Base-by-base conservation (phyloP, 2,113 vertebrate species). In the Anoura caudifer region DNA sequence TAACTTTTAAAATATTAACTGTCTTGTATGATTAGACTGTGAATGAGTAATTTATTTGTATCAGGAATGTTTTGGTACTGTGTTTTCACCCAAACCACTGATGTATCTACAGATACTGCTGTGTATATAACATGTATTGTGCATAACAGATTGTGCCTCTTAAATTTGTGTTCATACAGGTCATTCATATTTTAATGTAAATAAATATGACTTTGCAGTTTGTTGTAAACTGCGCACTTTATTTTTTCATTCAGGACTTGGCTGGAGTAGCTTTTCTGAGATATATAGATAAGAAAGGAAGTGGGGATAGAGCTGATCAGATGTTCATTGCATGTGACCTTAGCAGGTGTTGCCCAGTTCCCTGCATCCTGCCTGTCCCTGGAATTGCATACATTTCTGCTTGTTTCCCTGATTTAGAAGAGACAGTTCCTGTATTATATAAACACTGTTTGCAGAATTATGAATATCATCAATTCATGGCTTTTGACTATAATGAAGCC, bases 41-140 rank as follows among this genome's bases (percentile, higher is more conserved):
- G 86, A n/a, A 73, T 84, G 52, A 86, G 24, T 97, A 97, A 98
- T 97, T 98, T 98, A 98, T 98, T 98, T 98, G 13, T 96, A 79
- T 97, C 77, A 92, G 79, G 52, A 87, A 80, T 59, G 54, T 96
- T 94, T 98, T 73, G 95, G 87, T 97, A 96, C 90, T 97, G 80
- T 98, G 91, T 96, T 98, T 94, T 97, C 90, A 84, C 69, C 97
- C 72, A 96, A 97, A 87, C 81, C 63, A 86, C 61, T 91, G 7
- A 82, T n/a, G 70, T 97, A 80, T 70, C 91, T 80, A 77, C 70
- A 94, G 67, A 72, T 93, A 73, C 56, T 93, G 70, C 86, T 93
- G 67, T 93, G n/a, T 85, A 16, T 85, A 13, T 95, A 72, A 75
- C 31, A 19, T 87, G 73, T 95, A 79, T n/a, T 97, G 91, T 97